Base-by-base conservation (phyloP, 2,113 vertebrate genomes). In the Jacana jacana region DNA sequence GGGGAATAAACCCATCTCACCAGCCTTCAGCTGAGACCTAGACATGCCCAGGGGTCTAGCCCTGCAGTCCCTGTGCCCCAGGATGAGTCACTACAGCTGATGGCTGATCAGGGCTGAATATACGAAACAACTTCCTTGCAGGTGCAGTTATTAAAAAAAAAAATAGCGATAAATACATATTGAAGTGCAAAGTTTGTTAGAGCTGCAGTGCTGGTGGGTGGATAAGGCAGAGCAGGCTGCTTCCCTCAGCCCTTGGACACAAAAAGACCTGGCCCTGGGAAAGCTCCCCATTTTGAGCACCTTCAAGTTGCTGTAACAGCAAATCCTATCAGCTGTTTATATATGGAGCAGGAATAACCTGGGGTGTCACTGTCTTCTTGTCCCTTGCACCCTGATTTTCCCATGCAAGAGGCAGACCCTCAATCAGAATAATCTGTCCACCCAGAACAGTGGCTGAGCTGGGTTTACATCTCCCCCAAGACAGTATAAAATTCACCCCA, bases 191-290 rank as follows among this genome's bases (percentile, higher is more conserved):
- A 25, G 28, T 8, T 17, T n/a, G n/a, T 17, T 52, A 6, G 1
- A 58, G 72, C 31, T 63, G 48, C 17, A 25, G 68, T 17, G 68
- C 35, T 76, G 79, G 30, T 9, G 54, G 48, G 48, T 33, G 35
- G 22, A 4, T 19, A 16, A 24, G 60, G 54, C n/a, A 54, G 42
- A 42, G 42, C 42, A 46, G 66, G 33, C 66, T 72, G 51, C 46
- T 44, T 28, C 63, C 51, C 39, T n/a, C 78, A 48, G 63, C 84
- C 0, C 0, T 3, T 2, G 2, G 39, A n/a, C 23, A 39, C 82
- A 35, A 55, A 48, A 60, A 4, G 35, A 72, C 20, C 54, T 20
- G 35, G 48, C 13, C 33, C n/a, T 24, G 78, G 33, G 69, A 65
- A 71, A 66, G 13, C 39, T 61, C 18, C 37, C 61, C 2, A 2